These are phyloP conservation scores for Pterocles orientalis DNA, from an alignment of 2,113 vertebrate genomes.

Conservation along the genomic window DNA sequence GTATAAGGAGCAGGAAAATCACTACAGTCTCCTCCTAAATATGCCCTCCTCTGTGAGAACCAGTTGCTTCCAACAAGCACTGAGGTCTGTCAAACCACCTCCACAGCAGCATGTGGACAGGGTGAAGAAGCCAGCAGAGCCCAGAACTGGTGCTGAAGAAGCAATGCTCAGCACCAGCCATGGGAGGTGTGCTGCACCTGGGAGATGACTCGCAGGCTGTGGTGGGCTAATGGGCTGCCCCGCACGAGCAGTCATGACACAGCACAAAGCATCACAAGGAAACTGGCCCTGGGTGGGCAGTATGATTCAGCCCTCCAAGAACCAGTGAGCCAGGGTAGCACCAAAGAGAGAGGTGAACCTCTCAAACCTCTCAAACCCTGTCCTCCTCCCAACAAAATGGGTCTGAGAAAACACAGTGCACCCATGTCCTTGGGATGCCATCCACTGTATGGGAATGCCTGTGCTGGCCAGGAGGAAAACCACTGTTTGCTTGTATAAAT, in stretches of 20 bases:
- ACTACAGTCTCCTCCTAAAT: background rate
- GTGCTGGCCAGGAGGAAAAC: background rate
- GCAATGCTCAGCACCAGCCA: background rate
- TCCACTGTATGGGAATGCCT: background rate
- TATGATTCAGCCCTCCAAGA: background rate
- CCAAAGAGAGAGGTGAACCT: background rate
- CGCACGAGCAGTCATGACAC: background rate
- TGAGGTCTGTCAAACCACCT: background rate
- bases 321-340: background rate
- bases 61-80: background rate
- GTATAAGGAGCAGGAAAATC: background rate
- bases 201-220: background rate
- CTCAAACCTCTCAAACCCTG: background rate
- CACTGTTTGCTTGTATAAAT: background rate
- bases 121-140: background rate
- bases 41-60: background rate
- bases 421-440: background rate
- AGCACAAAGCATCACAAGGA: background rate
- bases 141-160: background rate
- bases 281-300: background rate
- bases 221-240: background rate
- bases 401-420: background rate
- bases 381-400: background rate
- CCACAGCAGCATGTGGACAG: rapidly evolving
- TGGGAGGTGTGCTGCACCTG: background rate